Percentiles rank a stretch among this genome's conserved stretches.
Conservation (phyloP, 1,140 invertebrate genomes). For the Procambarus clarkii region DNA sequence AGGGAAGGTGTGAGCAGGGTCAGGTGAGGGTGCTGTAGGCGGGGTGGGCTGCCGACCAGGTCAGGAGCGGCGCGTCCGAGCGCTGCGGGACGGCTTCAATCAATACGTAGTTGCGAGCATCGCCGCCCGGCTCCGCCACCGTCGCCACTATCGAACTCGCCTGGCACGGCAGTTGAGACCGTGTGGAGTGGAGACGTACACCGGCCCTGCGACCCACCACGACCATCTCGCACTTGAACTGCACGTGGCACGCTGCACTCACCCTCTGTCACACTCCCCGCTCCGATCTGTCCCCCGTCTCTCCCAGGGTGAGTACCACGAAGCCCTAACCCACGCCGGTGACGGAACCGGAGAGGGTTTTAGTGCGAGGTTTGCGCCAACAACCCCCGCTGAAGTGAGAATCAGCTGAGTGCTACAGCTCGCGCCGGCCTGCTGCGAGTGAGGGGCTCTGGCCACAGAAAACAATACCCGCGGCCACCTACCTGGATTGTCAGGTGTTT, state of each 20-base stretch:
- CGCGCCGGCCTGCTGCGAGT: neutral
- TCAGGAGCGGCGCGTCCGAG: slow-evolving; percentile 51
- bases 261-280: slow-evolving; percentile 20
- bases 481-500: neutral
- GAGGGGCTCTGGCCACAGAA: neutral
- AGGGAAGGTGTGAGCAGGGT: slow-evolving; percentile 39
- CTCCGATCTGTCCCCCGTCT: slow-evolving; percentile 15
- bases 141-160: slow-evolving; percentile 43
- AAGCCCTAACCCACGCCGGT: neutral
- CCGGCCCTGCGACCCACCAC: slow-evolving; percentile 29
- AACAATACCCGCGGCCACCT: neutral
- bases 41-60: slow-evolving; percentile 27
- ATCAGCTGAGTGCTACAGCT: slow-evolving; percentile 30
- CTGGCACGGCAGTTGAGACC: slow-evolving; percentile 54
- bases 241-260: slow-evolving; percentile 43
- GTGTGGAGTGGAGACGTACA: slow-evolving; percentile 49
- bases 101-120: slow-evolving; percentile 44
- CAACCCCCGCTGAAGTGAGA: slow-evolving; percentile 23
- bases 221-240: slow-evolving; percentile 39
- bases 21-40: slow-evolving; percentile 51
- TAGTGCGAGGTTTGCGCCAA: slow-evolving; percentile 14
- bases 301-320: slow-evolving; percentile 35
- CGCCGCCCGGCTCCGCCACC: slow-evolving; percentile 40
- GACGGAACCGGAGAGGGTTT: neutral
- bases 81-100: slow-evolving; percentile 48